These are phyloP conservation scores for Delphinapterus leucas DNA, from an alignment of 2,113 vertebrate species.

Conservation along the genomic window DNA sequence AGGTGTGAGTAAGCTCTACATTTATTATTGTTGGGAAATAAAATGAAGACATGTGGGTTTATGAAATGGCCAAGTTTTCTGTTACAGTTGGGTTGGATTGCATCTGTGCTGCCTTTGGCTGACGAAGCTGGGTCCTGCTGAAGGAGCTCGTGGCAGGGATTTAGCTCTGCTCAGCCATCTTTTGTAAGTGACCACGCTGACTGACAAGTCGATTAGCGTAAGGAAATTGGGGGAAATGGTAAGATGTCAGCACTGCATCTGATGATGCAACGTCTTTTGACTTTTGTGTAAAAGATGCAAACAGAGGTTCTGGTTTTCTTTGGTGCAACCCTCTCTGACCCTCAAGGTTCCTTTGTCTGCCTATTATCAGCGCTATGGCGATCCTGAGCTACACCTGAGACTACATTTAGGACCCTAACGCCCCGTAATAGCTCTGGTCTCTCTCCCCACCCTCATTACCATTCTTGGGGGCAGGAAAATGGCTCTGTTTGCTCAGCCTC, in stretches of 20 bases:
- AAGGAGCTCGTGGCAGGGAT: neutral
- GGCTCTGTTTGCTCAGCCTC: neutral
- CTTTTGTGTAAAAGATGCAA: neutral
- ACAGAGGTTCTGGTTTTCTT: neutral
- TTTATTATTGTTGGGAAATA: neutral
- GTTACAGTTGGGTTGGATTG: neutral
- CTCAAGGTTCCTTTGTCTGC: neutral
- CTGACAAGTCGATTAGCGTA: neutral
- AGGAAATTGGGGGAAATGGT: neutral
- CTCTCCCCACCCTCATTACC: no score
- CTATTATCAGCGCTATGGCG: rapidly evolving
- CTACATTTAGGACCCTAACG: neutral
- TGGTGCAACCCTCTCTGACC: neutral
- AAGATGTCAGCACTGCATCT: no score
- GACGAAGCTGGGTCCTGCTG: neutral
- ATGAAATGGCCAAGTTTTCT: neutral
- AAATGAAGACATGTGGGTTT: neutral
- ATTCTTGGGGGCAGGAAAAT: neutral
- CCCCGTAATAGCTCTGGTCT: neutral
- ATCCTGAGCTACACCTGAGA: neutral
- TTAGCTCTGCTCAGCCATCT: neutral
- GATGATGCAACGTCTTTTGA: neutral
- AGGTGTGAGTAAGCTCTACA: neutral
- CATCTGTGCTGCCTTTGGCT: neutral
- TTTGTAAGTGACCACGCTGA: neutral